Base-by-base conservation (phyloP, 2,888 invertebrate species). In the Encarsia formosa region DNA sequence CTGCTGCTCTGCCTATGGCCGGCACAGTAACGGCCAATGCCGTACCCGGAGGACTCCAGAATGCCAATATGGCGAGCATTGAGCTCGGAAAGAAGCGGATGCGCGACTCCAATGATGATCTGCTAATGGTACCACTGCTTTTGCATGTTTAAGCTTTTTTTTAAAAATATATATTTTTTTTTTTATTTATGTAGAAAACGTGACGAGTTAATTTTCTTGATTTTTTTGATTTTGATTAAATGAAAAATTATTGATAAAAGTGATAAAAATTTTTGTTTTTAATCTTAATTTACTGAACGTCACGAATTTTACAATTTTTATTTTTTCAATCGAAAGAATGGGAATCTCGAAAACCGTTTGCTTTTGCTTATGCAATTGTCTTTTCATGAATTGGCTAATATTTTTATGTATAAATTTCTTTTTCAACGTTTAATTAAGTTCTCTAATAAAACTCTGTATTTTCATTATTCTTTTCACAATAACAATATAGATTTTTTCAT, bases 31-130 rank as follows among this genome's bases (percentile, higher is more conserved):
- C 71, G 63, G 70, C 69, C 64, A 76, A 78, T 73, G 78, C 77
- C 71, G 77, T 80, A 70, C 76, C 79, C 72, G 73, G 70, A 77
- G 76, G 78, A 78, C 79, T 81, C 77, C 79, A 79, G 77, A 77
- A 82, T 81, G 81, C 86, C 78, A 81, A 83, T 78, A 80, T 78
- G 78, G 79, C 81, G 73, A 76, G 80, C 83, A 82, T 88, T 84
- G 89, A 91, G 85, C 83, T 87, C 81, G 91, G 90, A 86, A 92
- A 92, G 89, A 93, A 93, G 86, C 91, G 93, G 82, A 87, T 91
- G 83, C 87, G 85, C 75, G 85, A 86, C 79, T 82, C 83, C 79
- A 86, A 86, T 81, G 87, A 87, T 81, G 88, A 89, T 81, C 83
- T 89, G 82, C 84, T 93, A 88, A 91, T 94, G 93, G 93, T 94